phyloP scores from a whole-genome alignment of 2,888 invertebrate genomes.

The Machimus rusticus region DNA sequence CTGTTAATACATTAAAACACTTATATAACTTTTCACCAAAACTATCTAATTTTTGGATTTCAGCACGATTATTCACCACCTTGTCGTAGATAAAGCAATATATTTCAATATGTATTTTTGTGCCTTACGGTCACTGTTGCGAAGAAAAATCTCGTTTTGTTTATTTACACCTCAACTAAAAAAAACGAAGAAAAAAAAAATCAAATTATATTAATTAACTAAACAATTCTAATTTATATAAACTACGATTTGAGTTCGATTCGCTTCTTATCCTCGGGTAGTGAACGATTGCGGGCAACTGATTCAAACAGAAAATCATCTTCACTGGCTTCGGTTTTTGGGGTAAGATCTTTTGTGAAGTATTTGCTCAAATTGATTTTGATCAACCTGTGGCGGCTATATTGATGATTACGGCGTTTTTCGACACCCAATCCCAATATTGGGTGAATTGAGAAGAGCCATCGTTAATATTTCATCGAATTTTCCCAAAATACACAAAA shows the following conservation, averaged over 20 bases:
- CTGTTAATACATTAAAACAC: neutral
- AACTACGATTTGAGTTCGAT: neutral
- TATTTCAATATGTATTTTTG: neutral
- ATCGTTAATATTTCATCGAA: constrained; percentile 30
- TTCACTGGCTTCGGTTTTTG: neutral
- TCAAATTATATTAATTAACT: neutral
- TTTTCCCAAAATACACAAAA: constrained; percentile 3
- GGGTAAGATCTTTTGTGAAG: neutral
- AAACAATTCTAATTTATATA: neutral
- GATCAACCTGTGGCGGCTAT: neutral
- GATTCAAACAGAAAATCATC: neutral
- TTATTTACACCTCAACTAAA: neutral
- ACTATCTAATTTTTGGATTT: neutral
- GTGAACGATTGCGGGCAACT: constrained; percentile 12
- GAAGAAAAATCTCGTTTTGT: neutral
- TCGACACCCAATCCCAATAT: neutral
- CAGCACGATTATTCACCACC: neutral
- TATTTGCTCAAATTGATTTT: neutral
- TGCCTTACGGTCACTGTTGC: neutral
- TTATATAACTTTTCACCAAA: neutral
- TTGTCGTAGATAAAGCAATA: neutral
- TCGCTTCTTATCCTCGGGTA: constrained; percentile 9
- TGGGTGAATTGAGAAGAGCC: neutral
- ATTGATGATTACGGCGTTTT: neutral
- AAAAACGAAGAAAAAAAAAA: neutral